phyloP scores from a whole-genome alignment of 2,888 invertebrate genomes.

The Teleogryllus oceanicus region DNA sequence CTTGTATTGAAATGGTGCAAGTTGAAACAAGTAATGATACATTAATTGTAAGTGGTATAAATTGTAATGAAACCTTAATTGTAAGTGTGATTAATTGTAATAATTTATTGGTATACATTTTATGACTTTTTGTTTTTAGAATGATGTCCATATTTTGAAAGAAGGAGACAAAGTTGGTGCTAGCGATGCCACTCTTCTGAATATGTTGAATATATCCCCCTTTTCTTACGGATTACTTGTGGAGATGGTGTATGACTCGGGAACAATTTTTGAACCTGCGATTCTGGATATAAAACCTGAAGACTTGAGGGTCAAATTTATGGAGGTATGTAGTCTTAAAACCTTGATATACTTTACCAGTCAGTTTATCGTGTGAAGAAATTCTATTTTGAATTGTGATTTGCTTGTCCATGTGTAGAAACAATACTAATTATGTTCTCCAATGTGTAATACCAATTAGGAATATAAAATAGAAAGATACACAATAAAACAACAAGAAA shows the following conservation, averaged over 20 bases:
- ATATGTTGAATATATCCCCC: constrained; percentile 99
- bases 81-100: background rate
- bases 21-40: too few species aligned
- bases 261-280: constrained; percentile 94
- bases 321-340: constrained; percentile 53
- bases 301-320: constrained; percentile 85
- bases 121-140: constrained; percentile 47
- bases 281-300: constrained; percentile 98
- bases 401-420: too few species aligned
- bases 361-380: too few species aligned
- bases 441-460: too few species aligned
- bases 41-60: too few species aligned
- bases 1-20: too few species aligned
- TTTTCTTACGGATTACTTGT: constrained; percentile 97
- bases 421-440: too few species aligned
- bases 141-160: constrained; percentile 86
- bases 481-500: too few species aligned
- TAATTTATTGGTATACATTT: background rate
- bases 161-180: constrained; percentile 98
- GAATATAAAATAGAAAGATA: too few species aligned
- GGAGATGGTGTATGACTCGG: constrained; percentile 96
- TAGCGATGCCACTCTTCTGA: constrained; percentile 95
- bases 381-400: too few species aligned
- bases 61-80: too few species aligned
- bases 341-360: too few species aligned